Evolutionary conservation across 2,113 vertebrate genomes (phyloP).

Genomic region (Pungitius pungitius): DNA sequence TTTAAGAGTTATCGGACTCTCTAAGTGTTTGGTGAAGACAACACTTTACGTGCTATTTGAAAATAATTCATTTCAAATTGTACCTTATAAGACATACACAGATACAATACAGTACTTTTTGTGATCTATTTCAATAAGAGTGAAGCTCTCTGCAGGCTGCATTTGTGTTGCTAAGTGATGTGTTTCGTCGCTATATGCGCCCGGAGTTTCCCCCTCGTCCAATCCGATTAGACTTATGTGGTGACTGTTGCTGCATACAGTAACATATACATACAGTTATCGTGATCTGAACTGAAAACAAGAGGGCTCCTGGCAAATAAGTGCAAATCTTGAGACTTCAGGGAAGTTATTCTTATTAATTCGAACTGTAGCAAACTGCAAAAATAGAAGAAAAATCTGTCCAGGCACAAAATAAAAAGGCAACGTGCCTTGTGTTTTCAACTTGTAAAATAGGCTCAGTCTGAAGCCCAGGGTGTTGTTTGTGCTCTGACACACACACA

Average conservation of each 20-base stretch:
- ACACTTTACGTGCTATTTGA: neutral
- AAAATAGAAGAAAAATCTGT: no score
- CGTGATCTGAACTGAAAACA: neutral
- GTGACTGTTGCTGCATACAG: neutral
- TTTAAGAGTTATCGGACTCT: neutral
- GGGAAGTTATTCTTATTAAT: neutral
- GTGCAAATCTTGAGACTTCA: neutral
- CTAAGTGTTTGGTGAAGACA: slow-evolving; percentile 1
- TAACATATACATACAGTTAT: neutral
- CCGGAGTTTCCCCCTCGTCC: neutral
- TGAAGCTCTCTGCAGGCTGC: neutral
- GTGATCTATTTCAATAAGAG: neutral
- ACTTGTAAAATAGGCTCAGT: neutral
- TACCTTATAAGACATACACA: neutral
- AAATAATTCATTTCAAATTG: neutral
- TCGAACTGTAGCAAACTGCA: neutral
- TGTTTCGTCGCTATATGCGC: neutral
- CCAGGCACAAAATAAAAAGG: neutral
- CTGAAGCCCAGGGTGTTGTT: neutral
- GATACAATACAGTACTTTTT: neutral
- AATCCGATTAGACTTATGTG: neutral
- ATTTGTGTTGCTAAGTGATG: no score
- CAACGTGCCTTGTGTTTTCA: neutral
- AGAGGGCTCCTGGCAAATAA: neutral
- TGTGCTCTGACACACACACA: neutral